These are phyloP conservation scores for Lithobates sylvaticus DNA, from an alignment of 2,797 vertebrate genomes.

Conservation along the genomic window DNA sequence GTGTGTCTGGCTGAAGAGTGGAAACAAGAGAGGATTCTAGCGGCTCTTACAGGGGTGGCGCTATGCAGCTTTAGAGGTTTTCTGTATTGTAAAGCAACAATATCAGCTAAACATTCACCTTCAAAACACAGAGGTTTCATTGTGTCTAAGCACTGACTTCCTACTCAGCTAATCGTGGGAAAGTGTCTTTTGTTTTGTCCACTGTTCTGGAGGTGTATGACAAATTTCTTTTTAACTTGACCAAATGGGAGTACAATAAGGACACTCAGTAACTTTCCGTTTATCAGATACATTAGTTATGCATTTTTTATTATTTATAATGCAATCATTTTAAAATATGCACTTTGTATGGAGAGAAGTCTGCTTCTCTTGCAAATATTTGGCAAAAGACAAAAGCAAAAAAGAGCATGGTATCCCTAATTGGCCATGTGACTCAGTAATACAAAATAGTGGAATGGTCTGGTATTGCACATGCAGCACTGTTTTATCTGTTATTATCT, in stretches of 20 bases:
- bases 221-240: conserved; percentile 21
- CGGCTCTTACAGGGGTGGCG: no score
- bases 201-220: background rate
- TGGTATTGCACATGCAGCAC: no score
- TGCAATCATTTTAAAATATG: conserved; percentile 15
- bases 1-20: no score
- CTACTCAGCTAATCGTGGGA: background rate
- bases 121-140: background rate
- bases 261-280: conserved; percentile 38
- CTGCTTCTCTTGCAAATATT: conserved; percentile 22
- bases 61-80: no score
- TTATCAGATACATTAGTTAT: conserved; percentile 31
- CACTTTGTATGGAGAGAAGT: background rate
- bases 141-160: background rate
- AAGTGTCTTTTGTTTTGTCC: conserved; percentile 23
- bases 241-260: conserved; percentile 10
- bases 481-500: no score
- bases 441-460: no score
- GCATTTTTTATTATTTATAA: conserved; percentile 42
- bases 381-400: conserved; percentile 2
- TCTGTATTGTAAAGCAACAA: no score
- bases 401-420: background rate
- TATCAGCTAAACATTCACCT: background rate
- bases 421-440: no score
- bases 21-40: no score